phyloP scores from a whole-genome alignment of 2,888 invertebrate genomes.

The Prostheceraeus crozeri region DNA sequence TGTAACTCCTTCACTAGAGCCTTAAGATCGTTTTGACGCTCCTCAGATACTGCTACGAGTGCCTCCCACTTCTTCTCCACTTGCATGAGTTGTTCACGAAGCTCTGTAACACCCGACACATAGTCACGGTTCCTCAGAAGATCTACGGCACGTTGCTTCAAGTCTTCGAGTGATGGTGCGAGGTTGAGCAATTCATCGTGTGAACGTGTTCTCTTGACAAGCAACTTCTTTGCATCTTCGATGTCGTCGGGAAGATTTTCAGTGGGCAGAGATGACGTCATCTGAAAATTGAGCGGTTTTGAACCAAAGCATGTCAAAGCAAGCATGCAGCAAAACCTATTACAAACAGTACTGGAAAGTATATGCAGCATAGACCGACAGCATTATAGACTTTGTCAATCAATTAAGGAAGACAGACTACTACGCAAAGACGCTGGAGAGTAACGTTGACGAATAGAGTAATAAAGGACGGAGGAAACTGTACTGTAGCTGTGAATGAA shows the following conservation, averaged over 20 bases:
- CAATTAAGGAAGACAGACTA: too few relatives aligned
- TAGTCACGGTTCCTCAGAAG: slow-evolving; percentile 74
- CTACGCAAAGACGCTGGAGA: too few relatives aligned
- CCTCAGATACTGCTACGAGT: slow-evolving; percentile 36
- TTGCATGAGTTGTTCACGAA: slow-evolving; percentile 74
- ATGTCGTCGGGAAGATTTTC: slow-evolving; percentile 22
- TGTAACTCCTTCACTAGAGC: slow-evolving; percentile 70
- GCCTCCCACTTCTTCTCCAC: slow-evolving; percentile 56
- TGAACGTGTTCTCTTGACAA: slow-evolving; percentile 40
- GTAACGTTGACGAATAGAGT: too few relatives aligned
- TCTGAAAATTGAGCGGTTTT: too few relatives aligned
- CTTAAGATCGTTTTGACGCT: slow-evolving; percentile 44
- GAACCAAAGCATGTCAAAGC: too few relatives aligned
- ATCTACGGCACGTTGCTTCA: slow-evolving; percentile 78
- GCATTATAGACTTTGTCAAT: too few relatives aligned
- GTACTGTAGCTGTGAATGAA: too few relatives aligned
- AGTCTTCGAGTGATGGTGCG: slow-evolving; percentile 75
- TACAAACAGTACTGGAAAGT: too few relatives aligned
- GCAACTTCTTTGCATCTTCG: slow-evolving; percentile 29
- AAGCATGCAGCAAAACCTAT: too few relatives aligned
- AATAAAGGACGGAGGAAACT: too few relatives aligned
- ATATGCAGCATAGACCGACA: too few relatives aligned
- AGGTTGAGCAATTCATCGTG: slow-evolving; percentile 51
- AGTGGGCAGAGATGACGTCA: slow-evolving; percentile 11
- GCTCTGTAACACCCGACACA: slow-evolving; percentile 71